These are phyloP conservation scores for Miniopterus natalensis DNA, from an alignment of 2,113 vertebrate species.

Conservation along the genomic window DNA sequence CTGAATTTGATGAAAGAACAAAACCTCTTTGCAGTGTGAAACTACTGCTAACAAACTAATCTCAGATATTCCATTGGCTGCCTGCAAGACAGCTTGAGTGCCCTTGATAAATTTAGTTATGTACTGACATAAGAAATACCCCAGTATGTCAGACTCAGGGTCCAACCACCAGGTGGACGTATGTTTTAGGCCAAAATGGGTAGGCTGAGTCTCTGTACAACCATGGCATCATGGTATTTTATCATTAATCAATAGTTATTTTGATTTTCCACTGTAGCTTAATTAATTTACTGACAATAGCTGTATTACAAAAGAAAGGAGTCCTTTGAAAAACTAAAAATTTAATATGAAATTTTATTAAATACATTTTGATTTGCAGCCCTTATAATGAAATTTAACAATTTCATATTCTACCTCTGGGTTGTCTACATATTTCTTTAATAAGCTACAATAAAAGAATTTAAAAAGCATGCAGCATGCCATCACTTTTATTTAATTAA, in stretches of 20 bases:
- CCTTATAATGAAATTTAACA: conserved; percentile 32
- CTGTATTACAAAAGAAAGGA: conserved; percentile 21
- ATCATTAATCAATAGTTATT: background rate
- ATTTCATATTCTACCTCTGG: conserved; percentile 13
- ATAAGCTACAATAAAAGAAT: conserved; percentile 61
- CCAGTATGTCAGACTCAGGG: too few species aligned
- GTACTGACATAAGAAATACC: background rate
- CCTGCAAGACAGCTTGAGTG: too few species aligned
- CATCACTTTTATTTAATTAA: conserved; percentile 53
- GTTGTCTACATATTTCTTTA: conserved; percentile 47
- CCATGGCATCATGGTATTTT: background rate
- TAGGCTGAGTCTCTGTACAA: background rate
- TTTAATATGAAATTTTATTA: conserved; percentile 55
- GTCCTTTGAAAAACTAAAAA: conserved; percentile 19
- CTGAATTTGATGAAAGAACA: background rate
- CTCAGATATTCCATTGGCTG: background rate
- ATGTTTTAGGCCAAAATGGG: fast-evolving
- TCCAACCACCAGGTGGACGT: too few species aligned
- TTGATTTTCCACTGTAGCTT: background rate
- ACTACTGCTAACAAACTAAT: background rate
- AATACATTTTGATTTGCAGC: conserved; percentile 48
- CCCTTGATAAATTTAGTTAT: background rate
- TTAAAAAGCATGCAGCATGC: background rate
- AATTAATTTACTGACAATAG: background rate
- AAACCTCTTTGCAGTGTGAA: background rate